phyloP scores from a whole-genome alignment of 2,113 vertebrate genomes.

The Genyomyrus donnyi region DNA sequence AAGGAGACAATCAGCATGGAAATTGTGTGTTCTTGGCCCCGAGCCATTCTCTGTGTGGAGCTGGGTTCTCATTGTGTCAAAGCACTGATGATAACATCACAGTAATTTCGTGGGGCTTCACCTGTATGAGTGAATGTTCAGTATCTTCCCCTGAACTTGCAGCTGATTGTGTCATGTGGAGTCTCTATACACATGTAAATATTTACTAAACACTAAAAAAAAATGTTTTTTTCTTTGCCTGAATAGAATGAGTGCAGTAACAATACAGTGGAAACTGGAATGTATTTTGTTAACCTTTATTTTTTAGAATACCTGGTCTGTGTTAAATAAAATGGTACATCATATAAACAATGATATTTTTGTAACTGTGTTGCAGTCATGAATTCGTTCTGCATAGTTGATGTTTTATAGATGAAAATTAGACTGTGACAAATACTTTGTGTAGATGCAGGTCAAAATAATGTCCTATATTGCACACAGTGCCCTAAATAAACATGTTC shows the following conservation, averaged over 20 bases:
- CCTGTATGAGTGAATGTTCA: neutral
- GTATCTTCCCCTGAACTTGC: neutral
- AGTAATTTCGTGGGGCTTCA: neutral
- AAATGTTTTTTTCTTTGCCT: neutral
- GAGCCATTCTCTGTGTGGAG: neutral
- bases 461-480: neutral
- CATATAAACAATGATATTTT: neutral
- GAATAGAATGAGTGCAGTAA: neutral
- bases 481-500: neutral
- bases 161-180: neutral
- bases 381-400: neutral
- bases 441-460: neutral
- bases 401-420: neutral
- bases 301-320: neutral
- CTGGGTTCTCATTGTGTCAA: neutral
- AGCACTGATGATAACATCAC: neutral
- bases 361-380: neutral
- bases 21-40: neutral
- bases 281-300: neutral
- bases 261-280: neutral
- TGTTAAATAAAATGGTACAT: neutral
- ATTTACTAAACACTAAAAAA: neutral
- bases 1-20: conserved; percentile 6
- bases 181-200: neutral
- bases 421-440: neutral